A percentile compares a stretch with the other conserved stretches of the same genome.
Conservation (phyloP, 2,888 invertebrate genomes). For the Tachina lurida region DNA sequence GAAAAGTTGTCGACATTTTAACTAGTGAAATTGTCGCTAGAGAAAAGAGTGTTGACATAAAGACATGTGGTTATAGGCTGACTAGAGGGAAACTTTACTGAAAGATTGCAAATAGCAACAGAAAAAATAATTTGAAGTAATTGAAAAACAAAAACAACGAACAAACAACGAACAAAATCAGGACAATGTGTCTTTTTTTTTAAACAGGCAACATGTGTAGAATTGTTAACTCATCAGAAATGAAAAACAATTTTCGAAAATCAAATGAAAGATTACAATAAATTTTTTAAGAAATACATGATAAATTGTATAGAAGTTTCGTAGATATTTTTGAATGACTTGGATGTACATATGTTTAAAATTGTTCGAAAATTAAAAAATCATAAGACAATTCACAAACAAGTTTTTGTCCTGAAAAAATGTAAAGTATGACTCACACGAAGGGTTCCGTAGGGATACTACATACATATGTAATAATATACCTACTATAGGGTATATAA, state of each 20-base stretch:
- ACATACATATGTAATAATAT: too few relatives aligned
- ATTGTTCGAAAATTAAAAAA: not conserved
- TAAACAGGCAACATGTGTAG: constrained; percentile 43
- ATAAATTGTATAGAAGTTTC: not conserved
- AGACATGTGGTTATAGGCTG: too few relatives aligned
- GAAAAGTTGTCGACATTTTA: too few relatives aligned
- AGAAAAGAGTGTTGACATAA: too few relatives aligned
- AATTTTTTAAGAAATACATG: not conserved
- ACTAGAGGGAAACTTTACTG: constrained; percentile 15
- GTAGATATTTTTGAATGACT: not conserved
- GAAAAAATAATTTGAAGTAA: not conserved
- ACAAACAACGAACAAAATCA: not conserved
- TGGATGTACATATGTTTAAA: not conserved
- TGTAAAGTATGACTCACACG: too few relatives aligned
- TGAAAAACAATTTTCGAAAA: constrained; percentile 30
- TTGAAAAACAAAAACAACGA: not conserved
- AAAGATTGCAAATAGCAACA: not conserved
- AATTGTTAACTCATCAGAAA: constrained; percentile 35
- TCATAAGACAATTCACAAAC: not conserved
- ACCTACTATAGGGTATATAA: too few relatives aligned
- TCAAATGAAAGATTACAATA: not conserved
- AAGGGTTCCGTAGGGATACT: too few relatives aligned
- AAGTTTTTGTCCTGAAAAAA: too few relatives aligned
- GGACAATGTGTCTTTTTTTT: too few relatives aligned
- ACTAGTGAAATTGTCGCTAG: too few relatives aligned